Conservation (phyloP, 2,797 vertebrate genomes). For the Lagorchestes hirsutus region DNA sequence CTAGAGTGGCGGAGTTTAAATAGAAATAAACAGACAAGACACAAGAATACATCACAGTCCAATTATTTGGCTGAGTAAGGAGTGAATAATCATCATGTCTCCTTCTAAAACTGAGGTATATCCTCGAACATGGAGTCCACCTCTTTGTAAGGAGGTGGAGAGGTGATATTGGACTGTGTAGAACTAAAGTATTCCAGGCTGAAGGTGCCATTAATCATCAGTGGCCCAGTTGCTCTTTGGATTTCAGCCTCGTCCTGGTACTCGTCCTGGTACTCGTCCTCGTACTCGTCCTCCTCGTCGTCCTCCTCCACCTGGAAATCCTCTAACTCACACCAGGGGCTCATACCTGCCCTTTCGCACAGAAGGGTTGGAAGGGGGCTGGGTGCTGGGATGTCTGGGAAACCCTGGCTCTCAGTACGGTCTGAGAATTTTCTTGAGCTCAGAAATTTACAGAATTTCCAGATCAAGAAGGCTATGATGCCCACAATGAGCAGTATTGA, state of each 20-base stretch:
- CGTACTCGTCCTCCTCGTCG: no score
- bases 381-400: conserved; percentile 88
- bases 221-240: conserved; percentile 70
- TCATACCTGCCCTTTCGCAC: conserved; percentile 86
- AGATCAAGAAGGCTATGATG: conserved; percentile 91
- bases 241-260: conserved; percentile 56
- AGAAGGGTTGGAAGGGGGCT: conserved; percentile 91
- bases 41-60: not conserved
- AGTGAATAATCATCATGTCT: conserved; percentile 87
- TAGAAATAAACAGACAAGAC: conserved; percentile 58
- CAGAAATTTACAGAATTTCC: conserved; percentile 88
- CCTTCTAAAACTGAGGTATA: conserved; percentile 92
- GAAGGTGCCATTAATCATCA: conserved; percentile 85
- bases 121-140: conserved; percentile 90
- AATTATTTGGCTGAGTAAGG: conserved; percentile 77
- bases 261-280: no score
- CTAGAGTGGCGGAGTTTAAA: conserved; percentile 82
- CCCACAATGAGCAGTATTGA: conserved; percentile 92
- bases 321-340: conserved; percentile 68
- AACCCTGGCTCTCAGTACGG: conserved; percentile 91
- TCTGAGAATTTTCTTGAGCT: conserved; percentile 90
- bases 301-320: conserved; percentile 64
- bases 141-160: conserved; percentile 93
- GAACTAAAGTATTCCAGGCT: conserved; percentile 88
- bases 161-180: conserved; percentile 90